Conservation (phyloP, 2,797 vertebrate species). For the Moxostoma hubbsi region DNA sequence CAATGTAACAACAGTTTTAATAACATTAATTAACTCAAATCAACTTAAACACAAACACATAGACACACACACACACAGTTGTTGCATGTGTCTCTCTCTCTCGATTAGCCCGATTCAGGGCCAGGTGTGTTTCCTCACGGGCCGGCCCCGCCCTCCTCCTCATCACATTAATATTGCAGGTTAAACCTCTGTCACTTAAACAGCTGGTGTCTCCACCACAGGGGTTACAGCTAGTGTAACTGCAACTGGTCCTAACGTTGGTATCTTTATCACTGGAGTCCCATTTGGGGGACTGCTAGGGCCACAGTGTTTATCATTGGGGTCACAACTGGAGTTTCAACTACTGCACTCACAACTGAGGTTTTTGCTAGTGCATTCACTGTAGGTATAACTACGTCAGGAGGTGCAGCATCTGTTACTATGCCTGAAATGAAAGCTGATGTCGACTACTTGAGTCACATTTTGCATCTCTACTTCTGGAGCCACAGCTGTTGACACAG, state of each 20-base stretch:
- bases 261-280: neutral
- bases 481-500: neutral
- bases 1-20: too few species aligned
- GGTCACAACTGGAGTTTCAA: conserved; percentile 2
- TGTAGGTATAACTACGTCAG: neutral
- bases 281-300: conserved; percentile 5
- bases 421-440: conserved; percentile 12
- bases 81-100: too few species aligned
- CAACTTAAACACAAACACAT: too few species aligned
- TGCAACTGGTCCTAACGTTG: neutral
- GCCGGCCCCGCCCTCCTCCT: too few species aligned
- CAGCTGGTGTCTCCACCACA: neutral
- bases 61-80: too few species aligned
- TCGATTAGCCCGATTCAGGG: too few species aligned
- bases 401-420: conserved; percentile 13
- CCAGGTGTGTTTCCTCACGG: too few species aligned
- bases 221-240: neutral
- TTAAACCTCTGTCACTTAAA: neutral
- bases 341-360: neutral
- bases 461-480: conserved; percentile 13
- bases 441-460: conserved; percentile 23
- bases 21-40: too few species aligned
- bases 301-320: conserved; percentile 5
- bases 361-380: conserved; percentile 6
- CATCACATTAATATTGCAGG: too few species aligned